Evolutionary conservation across 64 coral and sea anemone genomes (phyloP).

Genomic region (Anthopleura sola): DNA sequence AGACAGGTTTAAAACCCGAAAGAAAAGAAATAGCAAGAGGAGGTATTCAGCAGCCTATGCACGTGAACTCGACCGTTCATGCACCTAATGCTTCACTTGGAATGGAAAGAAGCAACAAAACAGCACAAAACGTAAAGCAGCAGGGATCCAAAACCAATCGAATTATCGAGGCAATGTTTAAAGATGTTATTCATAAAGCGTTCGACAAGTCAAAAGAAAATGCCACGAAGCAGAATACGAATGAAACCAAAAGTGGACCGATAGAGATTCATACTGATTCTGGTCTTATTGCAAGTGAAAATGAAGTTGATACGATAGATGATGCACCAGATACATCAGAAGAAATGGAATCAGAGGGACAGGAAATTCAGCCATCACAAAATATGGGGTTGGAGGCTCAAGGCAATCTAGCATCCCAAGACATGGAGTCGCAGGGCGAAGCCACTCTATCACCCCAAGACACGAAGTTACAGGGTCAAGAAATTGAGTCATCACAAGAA

Average conservation of each 20-base stretch:
- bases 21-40: neutral
- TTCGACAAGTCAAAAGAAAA: neutral
- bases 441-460: too few relatives aligned
- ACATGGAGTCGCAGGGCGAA: neutral
- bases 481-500: too few relatives aligned
- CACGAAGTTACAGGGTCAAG: too few relatives aligned
- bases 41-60: neutral
- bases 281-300: constrained; percentile 13
- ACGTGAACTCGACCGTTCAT: too few relatives aligned
- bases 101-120: neutral
- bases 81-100: neutral
- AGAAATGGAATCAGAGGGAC: neutral
- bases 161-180: constrained; percentile 17
- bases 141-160: neutral
- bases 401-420: neutral
- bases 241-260: neutral
- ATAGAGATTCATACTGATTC: constrained; percentile 6
- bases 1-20: neutral
- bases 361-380: neutral
- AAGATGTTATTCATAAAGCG: constrained; percentile 13
- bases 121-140: neutral
- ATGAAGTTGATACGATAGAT: constrained; percentile 18
- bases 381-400: neutral
- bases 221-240: neutral
- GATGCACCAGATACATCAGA: constrained; percentile 2